Evolutionary conservation across 2,797 vertebrate genomes (phyloP).

Genomic region (Melanotaenia parkinsoni): DNA sequence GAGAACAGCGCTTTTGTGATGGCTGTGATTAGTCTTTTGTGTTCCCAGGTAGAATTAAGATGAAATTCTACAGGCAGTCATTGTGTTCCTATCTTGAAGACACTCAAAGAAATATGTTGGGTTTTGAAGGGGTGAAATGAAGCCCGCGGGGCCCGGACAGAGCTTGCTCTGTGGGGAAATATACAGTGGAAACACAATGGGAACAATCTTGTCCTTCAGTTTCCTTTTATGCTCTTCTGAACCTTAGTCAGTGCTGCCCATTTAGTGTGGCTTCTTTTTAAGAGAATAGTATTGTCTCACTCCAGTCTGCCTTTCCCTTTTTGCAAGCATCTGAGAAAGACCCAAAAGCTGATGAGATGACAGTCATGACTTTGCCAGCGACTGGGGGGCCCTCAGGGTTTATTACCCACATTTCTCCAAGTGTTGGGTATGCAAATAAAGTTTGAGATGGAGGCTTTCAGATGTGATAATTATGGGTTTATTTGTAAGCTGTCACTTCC

Average conservation of each 20-base stretch:
- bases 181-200: constrained; percentile 78
- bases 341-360: constrained; percentile 80
- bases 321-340: constrained; percentile 73
- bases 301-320: constrained; percentile 67
- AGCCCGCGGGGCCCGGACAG: constrained; percentile 78
- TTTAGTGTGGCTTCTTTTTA: constrained; percentile 75
- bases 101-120: constrained; percentile 81
- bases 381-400: constrained; percentile 79
- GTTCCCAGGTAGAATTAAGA: constrained; percentile 86
- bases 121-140: constrained; percentile 84
- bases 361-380: constrained; percentile 78
- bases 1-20: constrained; percentile 81
- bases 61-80: constrained; percentile 83
- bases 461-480: constrained; percentile 89
- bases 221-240: constrained; percentile 80
- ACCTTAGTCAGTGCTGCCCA: constrained; percentile 78
- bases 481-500: constrained; percentile 90
- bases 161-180: constrained; percentile 83
- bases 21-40: constrained; percentile 86
- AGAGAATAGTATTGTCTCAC: constrained; percentile 71
- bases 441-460: constrained; percentile 80
- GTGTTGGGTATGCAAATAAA: constrained; percentile 85
- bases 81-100: constrained; percentile 83
- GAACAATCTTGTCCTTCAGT: constrained; percentile 84
- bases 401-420: constrained; percentile 81